Evolutionary conservation across 2,113 vertebrate genomes (phyloP).

Genomic region (Burhinus oedicnemus): DNA sequence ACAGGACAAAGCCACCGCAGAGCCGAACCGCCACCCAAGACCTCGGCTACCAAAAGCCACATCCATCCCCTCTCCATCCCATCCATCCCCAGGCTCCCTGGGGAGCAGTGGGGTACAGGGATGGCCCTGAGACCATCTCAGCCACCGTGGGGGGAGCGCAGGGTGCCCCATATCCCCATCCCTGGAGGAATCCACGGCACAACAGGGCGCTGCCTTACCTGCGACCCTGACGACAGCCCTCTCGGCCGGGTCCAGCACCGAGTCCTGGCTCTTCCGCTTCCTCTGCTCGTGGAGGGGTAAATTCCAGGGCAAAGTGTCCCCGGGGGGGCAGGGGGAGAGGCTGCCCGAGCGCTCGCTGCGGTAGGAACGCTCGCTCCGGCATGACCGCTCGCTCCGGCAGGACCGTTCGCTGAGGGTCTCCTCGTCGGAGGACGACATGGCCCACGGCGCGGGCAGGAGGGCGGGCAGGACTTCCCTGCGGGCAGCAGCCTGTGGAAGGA

Average conservation of each 20-base stretch:
- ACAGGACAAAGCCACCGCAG: neutral
- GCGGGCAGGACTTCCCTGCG: neutral
- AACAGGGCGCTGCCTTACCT: conserved; percentile 78
- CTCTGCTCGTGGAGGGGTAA: conserved; percentile 94
- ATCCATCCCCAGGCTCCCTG: neutral
- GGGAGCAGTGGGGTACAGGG: neutral
- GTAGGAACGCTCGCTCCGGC: conserved; percentile 91
- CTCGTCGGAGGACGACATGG: conserved; percentile 96
- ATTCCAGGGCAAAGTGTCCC: conserved; percentile 98
- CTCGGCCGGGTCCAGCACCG: conserved; percentile 95
- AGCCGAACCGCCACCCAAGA: neutral
- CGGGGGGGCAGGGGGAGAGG: conserved; percentile 89
- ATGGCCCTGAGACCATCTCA: neutral
- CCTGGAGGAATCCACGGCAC: rapidly evolving
- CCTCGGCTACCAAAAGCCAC: neutral
- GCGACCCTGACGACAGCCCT: conserved; percentile 95
- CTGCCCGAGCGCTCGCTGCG: conserved; percentile 94
- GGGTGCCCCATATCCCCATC: neutral
- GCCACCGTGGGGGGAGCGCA: rapidly evolving
- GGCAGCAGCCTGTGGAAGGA: conserved; percentile 58
- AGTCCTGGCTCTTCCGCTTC: conserved; percentile 96
- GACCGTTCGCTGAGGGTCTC: conserved; percentile 96
- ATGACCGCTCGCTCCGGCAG: conserved; percentile 89
- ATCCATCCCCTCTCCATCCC: neutral
- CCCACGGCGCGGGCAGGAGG: neutral